phyloP scores from a whole-genome alignment of 2,888 invertebrate genomes.

The Mesoligia furuncula region DNA sequence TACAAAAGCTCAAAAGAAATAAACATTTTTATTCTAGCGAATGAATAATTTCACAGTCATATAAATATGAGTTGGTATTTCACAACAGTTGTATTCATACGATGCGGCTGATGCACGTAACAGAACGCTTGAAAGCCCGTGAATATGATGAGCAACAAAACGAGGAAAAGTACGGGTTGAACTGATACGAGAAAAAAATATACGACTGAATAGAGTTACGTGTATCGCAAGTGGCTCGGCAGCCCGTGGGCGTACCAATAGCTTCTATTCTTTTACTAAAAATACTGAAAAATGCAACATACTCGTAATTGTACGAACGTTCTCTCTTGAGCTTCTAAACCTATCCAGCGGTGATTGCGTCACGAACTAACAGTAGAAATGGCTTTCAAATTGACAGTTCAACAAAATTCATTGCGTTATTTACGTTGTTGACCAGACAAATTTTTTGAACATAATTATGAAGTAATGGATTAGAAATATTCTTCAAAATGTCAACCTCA shows the following conservation, averaged over 20 bases:
- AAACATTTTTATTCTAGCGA: slow-evolving; percentile 48
- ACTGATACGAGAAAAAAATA: slow-evolving; percentile 73
- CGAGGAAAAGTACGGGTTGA: slow-evolving; percentile 66
- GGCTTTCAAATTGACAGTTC: not conserved
- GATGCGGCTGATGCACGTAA: slow-evolving; percentile 67
- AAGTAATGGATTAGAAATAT: not conserved
- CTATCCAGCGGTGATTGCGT: not conserved
- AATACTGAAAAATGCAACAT: slow-evolving; percentile 19
- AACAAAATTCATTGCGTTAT: not conserved
- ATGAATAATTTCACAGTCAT: slow-evolving; percentile 43
- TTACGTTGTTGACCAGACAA: not conserved
- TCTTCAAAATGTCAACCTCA: too few species aligned
- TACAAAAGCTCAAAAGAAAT: slow-evolving; percentile 11
- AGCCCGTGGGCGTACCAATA: slow-evolving; percentile 48
- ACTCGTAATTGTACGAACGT: slow-evolving; percentile 14
- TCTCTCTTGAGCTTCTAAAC: not conserved
- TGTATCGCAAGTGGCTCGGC: slow-evolving; percentile 60
- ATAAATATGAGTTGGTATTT: slow-evolving; percentile 52
- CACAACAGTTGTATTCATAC: slow-evolving; percentile 66
- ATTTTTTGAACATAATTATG: not conserved
- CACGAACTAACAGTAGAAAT: not conserved
- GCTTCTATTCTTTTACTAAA: slow-evolving; percentile 34
- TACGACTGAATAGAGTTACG: slow-evolving; percentile 64
- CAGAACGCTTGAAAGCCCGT: slow-evolving; percentile 66
- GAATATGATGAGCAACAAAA: slow-evolving; percentile 74